Evolutionary conservation across 1,140 invertebrate genomes (phyloP).

Genomic region (Euwallacea similis): DNA sequence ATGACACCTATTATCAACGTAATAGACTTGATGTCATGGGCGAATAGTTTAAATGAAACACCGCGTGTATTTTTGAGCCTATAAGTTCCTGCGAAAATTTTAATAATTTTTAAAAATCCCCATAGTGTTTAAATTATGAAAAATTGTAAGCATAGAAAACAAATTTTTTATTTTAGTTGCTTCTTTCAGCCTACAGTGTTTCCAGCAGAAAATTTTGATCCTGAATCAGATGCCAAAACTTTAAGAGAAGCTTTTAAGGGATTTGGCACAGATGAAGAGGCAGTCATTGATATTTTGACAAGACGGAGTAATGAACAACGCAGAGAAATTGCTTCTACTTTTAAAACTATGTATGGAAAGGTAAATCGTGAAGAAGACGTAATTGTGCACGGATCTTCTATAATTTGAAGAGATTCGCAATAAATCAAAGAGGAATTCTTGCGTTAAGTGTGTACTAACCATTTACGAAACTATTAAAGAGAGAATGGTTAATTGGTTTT

Average conservation of each 20-base stretch:
- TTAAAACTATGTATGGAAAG: conserved; percentile 83
- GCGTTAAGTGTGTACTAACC: no score
- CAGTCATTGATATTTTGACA: conserved; percentile 77
- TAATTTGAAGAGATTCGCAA: not conserved
- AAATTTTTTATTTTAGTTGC: no score
- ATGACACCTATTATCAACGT: no score
- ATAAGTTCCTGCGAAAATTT: no score
- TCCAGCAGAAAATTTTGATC: conserved; percentile 64
- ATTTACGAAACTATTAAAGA: no score
- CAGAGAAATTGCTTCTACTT: conserved; percentile 69
- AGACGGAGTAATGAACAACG: conserved; percentile 75
- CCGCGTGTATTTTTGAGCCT: no score
- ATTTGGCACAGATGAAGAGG: conserved; percentile 82
- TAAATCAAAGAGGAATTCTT: no score
- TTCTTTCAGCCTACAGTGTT: conserved; percentile 62
- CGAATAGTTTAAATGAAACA: no score
- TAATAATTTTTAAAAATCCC: not conserved
- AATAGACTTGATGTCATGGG: no score
- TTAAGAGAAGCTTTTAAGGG: conserved; percentile 87
- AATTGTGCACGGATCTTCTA: not conserved
- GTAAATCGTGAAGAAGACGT: conserved; percentile 53
- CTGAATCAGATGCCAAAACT: conserved; percentile 74
- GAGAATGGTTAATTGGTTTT: no score
- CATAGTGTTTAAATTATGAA: not conserved
- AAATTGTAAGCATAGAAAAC: no score